These are phyloP conservation scores for Aurelia sp. DNA, from an alignment of 30 jellyfish, hydroid and myxozoan genomes.

Conservation along the genomic window DNA sequence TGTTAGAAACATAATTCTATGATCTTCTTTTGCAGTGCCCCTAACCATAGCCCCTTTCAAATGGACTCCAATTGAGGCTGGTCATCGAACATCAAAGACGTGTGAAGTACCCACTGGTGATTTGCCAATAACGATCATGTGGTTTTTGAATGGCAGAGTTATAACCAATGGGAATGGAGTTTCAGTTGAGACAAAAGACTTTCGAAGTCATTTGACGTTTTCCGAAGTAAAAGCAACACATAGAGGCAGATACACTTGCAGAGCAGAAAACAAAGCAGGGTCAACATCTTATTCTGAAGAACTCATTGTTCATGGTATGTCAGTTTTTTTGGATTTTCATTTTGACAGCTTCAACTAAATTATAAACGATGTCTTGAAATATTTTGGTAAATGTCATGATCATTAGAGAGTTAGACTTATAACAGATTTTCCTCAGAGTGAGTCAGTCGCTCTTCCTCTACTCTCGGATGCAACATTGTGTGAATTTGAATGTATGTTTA, in stretches of 20 bases:
- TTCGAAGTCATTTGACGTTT: slow-evolving; percentile 65
- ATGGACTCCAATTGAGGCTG: slow-evolving; percentile 81
- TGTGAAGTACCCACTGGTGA: slow-evolving; percentile 88
- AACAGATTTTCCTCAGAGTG: no score
- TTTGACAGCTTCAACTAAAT: no score
- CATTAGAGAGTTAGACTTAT: no score
- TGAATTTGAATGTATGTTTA: no score
- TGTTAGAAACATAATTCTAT: no score
- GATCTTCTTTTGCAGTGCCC: slow-evolving; percentile 59
- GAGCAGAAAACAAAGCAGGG: slow-evolving; percentile 84
- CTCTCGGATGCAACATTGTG: no score
- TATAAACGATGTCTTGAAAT: no score
- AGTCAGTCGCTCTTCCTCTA: no score
- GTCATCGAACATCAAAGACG: slow-evolving; percentile 79
- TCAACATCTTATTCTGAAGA: slow-evolving; percentile 80
- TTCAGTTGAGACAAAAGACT: slow-evolving; percentile 40
- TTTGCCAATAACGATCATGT: slow-evolving; percentile 75
- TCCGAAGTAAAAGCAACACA: slow-evolving; percentile 68
- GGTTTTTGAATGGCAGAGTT: slow-evolving; percentile 89
- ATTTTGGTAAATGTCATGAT: no score
- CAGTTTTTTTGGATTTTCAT: no score
- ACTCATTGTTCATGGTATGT: slow-evolving; percentile 82
- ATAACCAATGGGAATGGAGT: slow-evolving; percentile 58
- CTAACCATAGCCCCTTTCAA: slow-evolving; percentile 88
- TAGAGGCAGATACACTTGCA: slow-evolving; percentile 95